phyloP scores from a whole-genome alignment of 92 coral and sea anemone genomes.

The Phymanthus crucifer region DNA sequence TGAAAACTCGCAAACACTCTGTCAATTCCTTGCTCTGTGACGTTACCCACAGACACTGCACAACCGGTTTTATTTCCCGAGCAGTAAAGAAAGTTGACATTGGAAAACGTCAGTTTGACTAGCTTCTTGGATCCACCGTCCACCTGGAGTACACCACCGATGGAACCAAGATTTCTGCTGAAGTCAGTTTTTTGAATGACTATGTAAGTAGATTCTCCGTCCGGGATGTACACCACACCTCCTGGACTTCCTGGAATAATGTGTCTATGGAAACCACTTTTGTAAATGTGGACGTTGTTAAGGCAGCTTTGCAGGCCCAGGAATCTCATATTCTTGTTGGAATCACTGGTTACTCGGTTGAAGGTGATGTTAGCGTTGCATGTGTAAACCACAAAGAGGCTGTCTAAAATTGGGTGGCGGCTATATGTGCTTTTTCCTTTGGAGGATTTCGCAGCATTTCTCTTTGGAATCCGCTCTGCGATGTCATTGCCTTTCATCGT shows the following conservation, averaged over 20 bases:
- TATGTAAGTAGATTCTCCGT: not conserved
- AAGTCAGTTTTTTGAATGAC: conserved; percentile 8
- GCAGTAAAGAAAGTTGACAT: conserved; percentile 10
- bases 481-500: not conserved
- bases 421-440: not conserved
- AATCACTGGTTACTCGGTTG: not conserved
- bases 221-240: conserved; percentile 24
- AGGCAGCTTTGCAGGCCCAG: conserved; percentile 6
- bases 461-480: not conserved
- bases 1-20: not conserved
- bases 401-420: not conserved
- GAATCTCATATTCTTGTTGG: conserved; percentile 19
- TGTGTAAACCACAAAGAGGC: conserved; percentile 19
- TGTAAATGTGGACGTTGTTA: not conserved
- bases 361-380: conserved; percentile 9
- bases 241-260: conserved; percentile 10
- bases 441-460: not conserved
- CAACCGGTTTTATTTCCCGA: conserved; percentile 9
- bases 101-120: not conserved
- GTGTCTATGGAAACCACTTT: conserved; percentile 10
- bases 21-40: not conserved
- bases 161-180: not conserved
- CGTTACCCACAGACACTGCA: conserved; percentile 7
- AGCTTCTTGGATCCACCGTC: conserved; percentile 2
- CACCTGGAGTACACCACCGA: conserved; percentile 33